Evolutionary conservation across 2,888 invertebrate genomes (phyloP).

Genomic region (Leistus spinibarbis): DNA sequence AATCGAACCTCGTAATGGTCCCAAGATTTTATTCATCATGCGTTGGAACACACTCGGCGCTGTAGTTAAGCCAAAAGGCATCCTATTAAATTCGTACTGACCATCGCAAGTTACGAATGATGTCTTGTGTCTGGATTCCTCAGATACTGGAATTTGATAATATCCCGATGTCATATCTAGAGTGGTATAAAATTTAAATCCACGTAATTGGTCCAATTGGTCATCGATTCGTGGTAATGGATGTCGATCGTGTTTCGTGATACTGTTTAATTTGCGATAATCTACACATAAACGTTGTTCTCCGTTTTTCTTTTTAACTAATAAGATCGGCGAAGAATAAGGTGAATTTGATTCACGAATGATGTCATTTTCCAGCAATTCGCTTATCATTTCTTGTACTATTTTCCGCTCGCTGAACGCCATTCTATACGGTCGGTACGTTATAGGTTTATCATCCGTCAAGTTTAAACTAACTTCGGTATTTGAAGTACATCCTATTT

Average conservation of each 20-base stretch:
- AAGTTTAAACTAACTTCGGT: slow-evolving; percentile 41
- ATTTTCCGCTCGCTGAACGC: slow-evolving; percentile 38
- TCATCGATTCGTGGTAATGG: too few relatives aligned
- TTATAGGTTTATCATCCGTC: slow-evolving; percentile 29
- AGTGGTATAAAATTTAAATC: slow-evolving; percentile 43
- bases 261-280: slow-evolving; percentile 35
- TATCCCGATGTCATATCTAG: slow-evolving; percentile 46
- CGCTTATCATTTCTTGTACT: slow-evolving; percentile 39
- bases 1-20: slow-evolving; percentile 39
- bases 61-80: slow-evolving; percentile 45
- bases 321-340: slow-evolving; percentile 30
- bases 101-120: slow-evolving; percentile 49
- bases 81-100: slow-evolving; percentile 46
- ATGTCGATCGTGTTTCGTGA: background rate
- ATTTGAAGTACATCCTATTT: slow-evolving; percentile 14
- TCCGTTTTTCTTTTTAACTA: slow-evolving; percentile 39
- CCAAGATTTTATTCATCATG: slow-evolving; percentile 43
- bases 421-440: slow-evolving; percentile 42
- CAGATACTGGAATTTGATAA: too few relatives aligned
- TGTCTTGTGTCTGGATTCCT: slow-evolving; percentile 45
- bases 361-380: slow-evolving; percentile 38
- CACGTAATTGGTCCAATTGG: slow-evolving; percentile 41
- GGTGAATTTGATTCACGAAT: slow-evolving; percentile 41
- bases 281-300: slow-evolving; percentile 41
- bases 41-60: slow-evolving; percentile 48